Evolutionary conservation across 2,113 vertebrate genomes (phyloP).

Genomic region (Nannobrachium achirus): DNA sequence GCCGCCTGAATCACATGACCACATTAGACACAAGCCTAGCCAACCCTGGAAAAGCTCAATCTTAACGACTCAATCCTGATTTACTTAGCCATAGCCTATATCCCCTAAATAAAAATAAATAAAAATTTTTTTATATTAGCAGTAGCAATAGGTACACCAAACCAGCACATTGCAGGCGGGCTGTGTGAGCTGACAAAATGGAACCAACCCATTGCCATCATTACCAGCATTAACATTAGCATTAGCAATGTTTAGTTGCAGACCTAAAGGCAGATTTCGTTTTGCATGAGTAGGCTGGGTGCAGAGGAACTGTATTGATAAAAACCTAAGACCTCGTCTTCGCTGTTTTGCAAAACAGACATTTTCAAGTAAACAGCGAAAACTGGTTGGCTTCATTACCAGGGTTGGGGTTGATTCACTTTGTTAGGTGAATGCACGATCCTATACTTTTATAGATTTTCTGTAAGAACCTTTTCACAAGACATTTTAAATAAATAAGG

Average conservation of each 20-base stretch:
- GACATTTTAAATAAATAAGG: no score
- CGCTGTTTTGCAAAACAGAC: not conserved
- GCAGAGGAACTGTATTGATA: not conserved
- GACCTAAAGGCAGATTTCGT: no score
- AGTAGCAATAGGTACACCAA: no score
- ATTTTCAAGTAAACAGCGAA: not conserved
- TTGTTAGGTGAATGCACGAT: no score
- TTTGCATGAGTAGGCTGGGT: not conserved
- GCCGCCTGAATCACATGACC: conserved; percentile 40
- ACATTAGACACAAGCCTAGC: conserved; percentile 31
- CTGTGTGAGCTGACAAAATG: no score
- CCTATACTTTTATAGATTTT: no score
- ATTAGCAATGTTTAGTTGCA: no score
- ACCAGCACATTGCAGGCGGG: no score
- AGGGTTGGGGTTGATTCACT: not conserved
- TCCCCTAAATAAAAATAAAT: not conserved
- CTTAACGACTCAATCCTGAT: conserved; percentile 37
- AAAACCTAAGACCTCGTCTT: not conserved
- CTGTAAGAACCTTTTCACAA: no score
- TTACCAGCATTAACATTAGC: no score
- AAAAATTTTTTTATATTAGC: no score
- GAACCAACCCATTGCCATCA: no score
- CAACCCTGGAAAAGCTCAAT: conserved; percentile 36
- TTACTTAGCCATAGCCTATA: not conserved
- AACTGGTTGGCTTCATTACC: not conserved